phyloP scores from a whole-genome alignment of 2,888 invertebrate species.

The Daptonema setosum region DNA sequence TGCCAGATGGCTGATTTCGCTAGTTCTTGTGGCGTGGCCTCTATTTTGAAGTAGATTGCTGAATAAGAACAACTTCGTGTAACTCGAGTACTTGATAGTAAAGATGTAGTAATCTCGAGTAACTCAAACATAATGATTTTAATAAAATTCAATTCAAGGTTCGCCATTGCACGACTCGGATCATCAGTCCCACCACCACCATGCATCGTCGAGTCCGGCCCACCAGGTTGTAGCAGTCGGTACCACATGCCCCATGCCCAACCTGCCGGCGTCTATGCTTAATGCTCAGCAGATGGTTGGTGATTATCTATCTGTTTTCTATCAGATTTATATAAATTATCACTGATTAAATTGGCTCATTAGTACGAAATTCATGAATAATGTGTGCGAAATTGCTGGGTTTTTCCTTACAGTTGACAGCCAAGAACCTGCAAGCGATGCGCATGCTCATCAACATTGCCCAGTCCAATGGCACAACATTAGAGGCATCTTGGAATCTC shows the following conservation, averaged over 20 bases:
- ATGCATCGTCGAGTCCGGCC: no score
- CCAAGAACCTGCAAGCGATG: constrained; percentile 91
- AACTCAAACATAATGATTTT: neutral
- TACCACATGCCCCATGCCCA: constrained; percentile 60
- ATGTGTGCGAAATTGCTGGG: neutral
- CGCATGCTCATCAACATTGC: constrained; percentile 66
- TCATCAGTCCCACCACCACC: no score
- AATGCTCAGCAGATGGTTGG: neutral
- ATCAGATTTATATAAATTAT: no score
- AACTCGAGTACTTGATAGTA: no score
- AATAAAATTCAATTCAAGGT: no score
- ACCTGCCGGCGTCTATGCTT: neutral
- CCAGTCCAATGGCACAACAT: constrained; percentile 67
- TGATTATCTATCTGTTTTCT: neutral
- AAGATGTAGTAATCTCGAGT: neutral
- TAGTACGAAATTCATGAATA: neutral
- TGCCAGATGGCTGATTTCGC: neutral
- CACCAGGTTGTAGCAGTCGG: constrained; percentile 84
- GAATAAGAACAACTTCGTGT: no score
- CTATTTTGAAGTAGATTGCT: neutral
- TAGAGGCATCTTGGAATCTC: constrained; percentile 83
- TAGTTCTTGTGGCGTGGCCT: neutral
- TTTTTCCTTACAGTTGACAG: constrained; percentile 43
- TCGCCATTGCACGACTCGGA: neutral
- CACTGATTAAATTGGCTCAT: neutral